Conservation (phyloP, 2,888 invertebrate species). For the Acleris literana region DNA sequence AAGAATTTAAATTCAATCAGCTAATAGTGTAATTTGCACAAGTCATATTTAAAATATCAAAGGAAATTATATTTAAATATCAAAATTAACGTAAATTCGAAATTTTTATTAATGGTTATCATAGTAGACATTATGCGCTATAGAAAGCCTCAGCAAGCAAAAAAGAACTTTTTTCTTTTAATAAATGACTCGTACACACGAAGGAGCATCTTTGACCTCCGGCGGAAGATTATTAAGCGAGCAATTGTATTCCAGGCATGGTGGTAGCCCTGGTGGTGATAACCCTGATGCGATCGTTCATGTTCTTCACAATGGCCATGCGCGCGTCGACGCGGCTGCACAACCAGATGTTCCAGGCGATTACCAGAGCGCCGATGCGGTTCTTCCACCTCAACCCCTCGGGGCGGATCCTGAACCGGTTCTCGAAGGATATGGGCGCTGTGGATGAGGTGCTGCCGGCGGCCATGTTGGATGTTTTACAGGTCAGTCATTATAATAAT, state of each 20-base stretch:
- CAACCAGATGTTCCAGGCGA: conserved; percentile 91
- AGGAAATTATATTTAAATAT: too few species aligned
- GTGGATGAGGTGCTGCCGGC: conserved; percentile 86
- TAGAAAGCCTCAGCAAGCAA: too few species aligned
- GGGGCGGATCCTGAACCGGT: conserved; percentile 92
- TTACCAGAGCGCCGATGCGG: conserved; percentile 91
- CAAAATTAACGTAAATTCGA: too few species aligned
- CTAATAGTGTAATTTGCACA: too few species aligned
- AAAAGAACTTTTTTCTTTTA: too few species aligned
- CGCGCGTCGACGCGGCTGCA: conserved; percentile 90
- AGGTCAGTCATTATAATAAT: conserved; percentile 54
- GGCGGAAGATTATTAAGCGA: neutral
- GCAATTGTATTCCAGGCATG: conserved; percentile 62
- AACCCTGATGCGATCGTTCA: conserved; percentile 79
- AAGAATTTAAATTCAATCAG: too few species aligned
- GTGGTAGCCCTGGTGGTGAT: conserved; percentile 76
- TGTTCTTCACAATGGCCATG: conserved; percentile 87
- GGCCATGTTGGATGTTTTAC: conserved; percentile 85
- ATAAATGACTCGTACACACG: too few species aligned
- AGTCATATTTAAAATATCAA: too few species aligned
- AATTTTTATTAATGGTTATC: too few species aligned
- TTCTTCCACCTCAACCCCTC: conserved; percentile 96
- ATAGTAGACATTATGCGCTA: too few species aligned
- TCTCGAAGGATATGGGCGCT: conserved; percentile 94
- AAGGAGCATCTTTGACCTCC: too few species aligned